A percentile compares a stretch with the other conserved stretches of the same genome.
Evolutionary conservation across 2,888 invertebrate species (phyloP).

Genomic region (Tryphoninae sp.): DNA sequence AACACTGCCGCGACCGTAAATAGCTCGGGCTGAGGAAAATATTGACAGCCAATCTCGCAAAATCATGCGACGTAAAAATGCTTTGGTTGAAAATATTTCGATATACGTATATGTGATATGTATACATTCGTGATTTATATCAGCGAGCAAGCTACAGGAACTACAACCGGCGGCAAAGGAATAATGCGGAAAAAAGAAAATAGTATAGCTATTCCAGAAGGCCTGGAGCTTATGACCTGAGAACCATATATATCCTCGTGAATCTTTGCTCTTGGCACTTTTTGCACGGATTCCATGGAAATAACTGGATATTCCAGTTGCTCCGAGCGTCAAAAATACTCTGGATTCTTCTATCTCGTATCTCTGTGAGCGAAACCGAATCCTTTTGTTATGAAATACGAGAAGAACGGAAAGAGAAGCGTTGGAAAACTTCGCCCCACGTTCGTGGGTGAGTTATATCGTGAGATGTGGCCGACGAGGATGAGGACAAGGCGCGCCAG

Average conservation of each 20-base stretch:
- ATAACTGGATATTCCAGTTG: conserved; percentile 27
- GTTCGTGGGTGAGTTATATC: conserved; percentile 43
- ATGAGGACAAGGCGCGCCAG: conserved; percentile 1
- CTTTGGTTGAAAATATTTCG: too few species aligned
- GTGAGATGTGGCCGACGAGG: conserved; percentile 27
- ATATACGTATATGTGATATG: too few species aligned
- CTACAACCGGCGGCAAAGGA: too few species aligned
- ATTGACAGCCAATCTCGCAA: too few species aligned
- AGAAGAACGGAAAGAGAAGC: neutral
- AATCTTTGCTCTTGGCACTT: conserved; percentile 29
- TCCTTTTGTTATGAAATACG: conserved; percentile 28
- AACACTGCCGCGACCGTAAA: too few species aligned
- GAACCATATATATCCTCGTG: conserved; percentile 13
- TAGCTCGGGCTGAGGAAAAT: too few species aligned
- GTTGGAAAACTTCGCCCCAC: conserved; percentile 29
- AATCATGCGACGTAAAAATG: too few species aligned
- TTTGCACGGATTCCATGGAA: conserved; percentile 34
- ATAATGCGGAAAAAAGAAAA: too few species aligned
- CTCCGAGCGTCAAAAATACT: conserved; percentile 46
- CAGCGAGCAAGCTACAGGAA: too few species aligned
- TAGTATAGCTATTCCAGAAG: conserved; percentile 9
- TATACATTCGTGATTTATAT: neutral
- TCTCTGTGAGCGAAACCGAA: conserved; percentile 30
- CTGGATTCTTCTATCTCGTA: conserved; percentile 35
- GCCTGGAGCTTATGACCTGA: neutral